Evolutionary conservation across 2,888 invertebrate species (phyloP).

Genomic region (Phyto melanocephala): DNA sequence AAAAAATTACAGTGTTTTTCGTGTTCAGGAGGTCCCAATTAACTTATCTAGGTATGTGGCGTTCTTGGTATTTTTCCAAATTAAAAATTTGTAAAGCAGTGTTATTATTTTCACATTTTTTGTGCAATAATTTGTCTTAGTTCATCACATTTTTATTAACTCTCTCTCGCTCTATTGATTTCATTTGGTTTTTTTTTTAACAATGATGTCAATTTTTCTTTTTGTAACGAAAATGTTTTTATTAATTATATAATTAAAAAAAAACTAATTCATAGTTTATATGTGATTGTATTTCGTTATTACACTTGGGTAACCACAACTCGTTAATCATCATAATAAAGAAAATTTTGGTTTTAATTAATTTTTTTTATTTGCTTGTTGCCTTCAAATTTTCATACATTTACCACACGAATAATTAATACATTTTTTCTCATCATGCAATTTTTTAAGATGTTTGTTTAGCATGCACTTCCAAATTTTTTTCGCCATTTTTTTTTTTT

Average conservation of each 20-base stretch:
- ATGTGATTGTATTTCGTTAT: conserved; percentile 12
- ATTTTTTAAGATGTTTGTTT: not conserved
- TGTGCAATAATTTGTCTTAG: too few species aligned
- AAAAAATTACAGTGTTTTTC: too few species aligned
- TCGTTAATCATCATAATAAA: conserved; percentile 6
- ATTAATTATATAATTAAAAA: conserved; percentile 30
- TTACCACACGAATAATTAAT: conserved; percentile 37
- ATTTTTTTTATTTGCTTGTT: not conserved
- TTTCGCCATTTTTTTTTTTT: not conserved
- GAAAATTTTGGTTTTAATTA: not conserved
- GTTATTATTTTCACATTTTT: too few species aligned
- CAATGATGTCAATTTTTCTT: not conserved
- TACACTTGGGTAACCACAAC: conserved; percentile 41
- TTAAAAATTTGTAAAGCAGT: too few species aligned
- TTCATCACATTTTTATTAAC: too few species aligned
- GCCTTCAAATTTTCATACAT: not conserved
- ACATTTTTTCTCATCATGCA: conserved; percentile 41
- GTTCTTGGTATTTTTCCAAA: too few species aligned
- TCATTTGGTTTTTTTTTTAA: not conserved
- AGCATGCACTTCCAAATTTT: conserved; percentile 40
- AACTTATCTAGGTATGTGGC: too few species aligned
- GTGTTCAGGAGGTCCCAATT: too few species aligned
- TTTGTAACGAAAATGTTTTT: too few species aligned
- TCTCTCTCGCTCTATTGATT: not conserved
- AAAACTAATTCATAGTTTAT: not conserved